Percentiles rank a stretch among this genome's conserved stretches.
These are phyloP conservation scores for Hepsetus odoe DNA, from an alignment of 2,113 vertebrate species.

Conservation along the genomic window DNA sequence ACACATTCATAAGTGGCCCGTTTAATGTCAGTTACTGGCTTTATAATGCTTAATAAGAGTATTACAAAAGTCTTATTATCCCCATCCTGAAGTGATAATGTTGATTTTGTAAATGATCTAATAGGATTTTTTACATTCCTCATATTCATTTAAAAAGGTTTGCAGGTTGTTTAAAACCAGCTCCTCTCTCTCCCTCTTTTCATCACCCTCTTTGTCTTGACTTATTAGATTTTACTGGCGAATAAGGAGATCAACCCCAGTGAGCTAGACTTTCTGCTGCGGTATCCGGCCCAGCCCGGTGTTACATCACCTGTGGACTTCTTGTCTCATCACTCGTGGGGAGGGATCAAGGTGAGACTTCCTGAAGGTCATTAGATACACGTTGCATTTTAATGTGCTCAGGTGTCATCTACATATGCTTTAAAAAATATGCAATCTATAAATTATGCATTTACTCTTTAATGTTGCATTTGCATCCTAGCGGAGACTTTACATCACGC, in stretches of 20 bases:
- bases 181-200: background rate
- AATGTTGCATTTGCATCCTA: background rate
- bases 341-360: conserved; percentile 87
- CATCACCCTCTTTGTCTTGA: conserved; percentile 17
- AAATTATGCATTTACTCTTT: background rate
- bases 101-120: too few species aligned
- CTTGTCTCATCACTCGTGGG: conserved; percentile 89
- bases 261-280: conserved; percentile 92
- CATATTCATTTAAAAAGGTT: too few species aligned
- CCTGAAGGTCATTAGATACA: conserved; percentile 20
- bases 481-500: conserved; percentile 27
- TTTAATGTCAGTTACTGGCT: too few species aligned
- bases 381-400: background rate
- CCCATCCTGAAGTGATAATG: too few species aligned
- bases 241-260: conserved; percentile 81
- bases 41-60: too few species aligned
- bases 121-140: too few species aligned
- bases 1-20: too few species aligned
- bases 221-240: conserved; percentile 85
- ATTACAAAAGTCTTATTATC: too few species aligned
- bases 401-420: background rate
- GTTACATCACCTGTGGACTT: conserved; percentile 88
- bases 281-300: conserved; percentile 82
- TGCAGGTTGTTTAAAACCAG: too few species aligned
- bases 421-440: background rate